Base-by-base conservation (phyloP, 2,888 invertebrate genomes). In the Calameuta pallipes region DNA sequence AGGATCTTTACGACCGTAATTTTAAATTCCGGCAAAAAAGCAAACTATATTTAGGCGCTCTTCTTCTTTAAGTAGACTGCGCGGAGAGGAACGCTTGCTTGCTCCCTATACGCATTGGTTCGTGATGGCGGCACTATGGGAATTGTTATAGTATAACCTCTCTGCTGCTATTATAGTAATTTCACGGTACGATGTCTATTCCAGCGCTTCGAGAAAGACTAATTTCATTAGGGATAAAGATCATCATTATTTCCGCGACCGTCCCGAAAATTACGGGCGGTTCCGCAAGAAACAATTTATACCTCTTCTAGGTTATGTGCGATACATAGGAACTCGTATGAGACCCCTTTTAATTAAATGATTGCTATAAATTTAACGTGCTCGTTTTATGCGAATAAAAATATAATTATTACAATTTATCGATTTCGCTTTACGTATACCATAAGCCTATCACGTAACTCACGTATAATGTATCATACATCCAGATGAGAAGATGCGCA, bases 221-320 rank as follows among this genome's bases (percentile, higher is more conserved):
- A 91, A 91, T 91, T 90, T 91, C 91, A 91, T 91, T 91, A 91
- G 90, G 89, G 91, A 90, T 91, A 90, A 90, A 90, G 89, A 91
- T 91, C 89, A 89, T 91, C 88, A 91, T 91, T 90, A 91, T 87
- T 86, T 87, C 78, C 84, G 85, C 88, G 85, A 87, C 84, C 85
- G 82, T 84, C 82, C 81, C 82, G 82, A 83, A 87, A 88, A 88
- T 88, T 87, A 87, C 30, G 41, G 80, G 83, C 82, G 80, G 75
- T 84, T 41, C 41, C 15, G 41, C 41, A 41, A 41, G 41, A 41
- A 41, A 41, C 41, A 15, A 85, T 85, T 33, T 71, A 71, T 71
- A 71, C 33, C 71, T 30, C 71, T 71, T 33, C 71, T 71, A 71
- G 30, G 13, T 71, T 71, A 31, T 33, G 23, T 9, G 31, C 31